Conservation (phyloP, 2,113 vertebrate species). For the Sus scrofa region DNA sequence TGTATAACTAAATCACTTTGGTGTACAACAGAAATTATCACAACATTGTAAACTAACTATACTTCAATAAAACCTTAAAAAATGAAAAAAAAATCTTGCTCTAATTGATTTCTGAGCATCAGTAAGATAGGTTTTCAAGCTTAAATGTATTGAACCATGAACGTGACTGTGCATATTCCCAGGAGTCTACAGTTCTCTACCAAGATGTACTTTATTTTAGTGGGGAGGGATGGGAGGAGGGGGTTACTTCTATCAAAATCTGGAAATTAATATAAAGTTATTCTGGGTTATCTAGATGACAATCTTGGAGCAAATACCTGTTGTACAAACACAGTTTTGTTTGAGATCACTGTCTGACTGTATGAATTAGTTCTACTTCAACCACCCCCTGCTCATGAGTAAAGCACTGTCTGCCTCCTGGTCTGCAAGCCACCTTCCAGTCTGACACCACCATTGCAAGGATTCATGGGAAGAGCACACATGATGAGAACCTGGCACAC, state of each 20-base stretch:
- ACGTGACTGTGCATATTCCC: background rate
- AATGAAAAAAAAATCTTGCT: background rate
- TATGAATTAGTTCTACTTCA: slow-evolving; percentile 5
- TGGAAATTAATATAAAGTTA: slow-evolving; percentile 13
- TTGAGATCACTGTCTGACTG: background rate
- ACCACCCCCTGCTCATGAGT: background rate
- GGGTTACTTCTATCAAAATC: background rate
- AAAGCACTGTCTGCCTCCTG: background rate
- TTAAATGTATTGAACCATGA: background rate
- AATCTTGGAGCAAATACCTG: background rate
- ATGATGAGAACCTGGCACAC: background rate
- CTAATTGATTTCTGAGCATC: slow-evolving; percentile 2
- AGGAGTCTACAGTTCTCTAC: background rate
- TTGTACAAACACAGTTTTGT: background rate
- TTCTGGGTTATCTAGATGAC: background rate
- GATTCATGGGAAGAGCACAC: background rate
- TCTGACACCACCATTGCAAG: background rate
- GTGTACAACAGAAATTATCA: no score
- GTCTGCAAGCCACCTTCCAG: background rate
- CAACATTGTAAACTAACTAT: no score
- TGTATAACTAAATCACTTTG: no score
- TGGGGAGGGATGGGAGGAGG: fast-evolving
- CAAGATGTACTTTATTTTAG: background rate
- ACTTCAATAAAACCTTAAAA: no score
- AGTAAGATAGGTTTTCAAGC: background rate